Percentiles rank a stretch among this genome's conserved stretches.
phyloP scores from a whole-genome alignment of 2,113 vertebrate genomes.

The Pycnonotus jocosus region DNA sequence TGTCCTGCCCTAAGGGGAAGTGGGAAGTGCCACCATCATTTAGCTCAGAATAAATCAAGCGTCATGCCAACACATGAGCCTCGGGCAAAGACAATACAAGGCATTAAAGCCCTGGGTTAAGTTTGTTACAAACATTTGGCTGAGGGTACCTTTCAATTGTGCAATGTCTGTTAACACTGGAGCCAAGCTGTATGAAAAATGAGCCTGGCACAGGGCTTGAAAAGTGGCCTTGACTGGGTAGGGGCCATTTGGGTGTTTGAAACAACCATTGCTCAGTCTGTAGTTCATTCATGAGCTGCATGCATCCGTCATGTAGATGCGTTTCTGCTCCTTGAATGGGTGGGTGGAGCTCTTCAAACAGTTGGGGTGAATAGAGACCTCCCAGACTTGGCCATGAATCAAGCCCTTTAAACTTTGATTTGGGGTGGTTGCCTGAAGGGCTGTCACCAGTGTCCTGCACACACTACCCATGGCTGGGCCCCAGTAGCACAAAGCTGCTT shows the following conservation, averaged over 20 bases:
- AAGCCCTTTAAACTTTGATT: neutral
- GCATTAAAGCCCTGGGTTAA: neutral
- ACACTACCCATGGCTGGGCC: fast-evolving
- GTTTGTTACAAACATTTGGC: neutral
- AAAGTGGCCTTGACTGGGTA: neutral
- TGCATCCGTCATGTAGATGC: neutral
- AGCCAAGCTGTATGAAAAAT: neutral
- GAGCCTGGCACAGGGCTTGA: neutral
- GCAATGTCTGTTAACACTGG: neutral
- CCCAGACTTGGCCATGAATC: neutral
- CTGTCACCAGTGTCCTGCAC: neutral
- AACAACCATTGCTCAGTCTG: neutral
- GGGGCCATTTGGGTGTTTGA: neutral
- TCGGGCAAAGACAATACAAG: neutral
- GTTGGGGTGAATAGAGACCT: neutral
- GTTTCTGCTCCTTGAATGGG: neutral
- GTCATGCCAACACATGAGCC: neutral
- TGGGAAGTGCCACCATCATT: neutral
- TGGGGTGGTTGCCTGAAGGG: neutral
- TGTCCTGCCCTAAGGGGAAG: neutral
- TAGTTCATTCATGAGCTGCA: neutral
- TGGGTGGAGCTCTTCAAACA: neutral
- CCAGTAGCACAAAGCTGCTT: neutral
- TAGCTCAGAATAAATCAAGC: neutral
- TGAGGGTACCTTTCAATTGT: neutral